Conservation (phyloP, 2,888 invertebrate species). For the Cosmia pyralina region DNA sequence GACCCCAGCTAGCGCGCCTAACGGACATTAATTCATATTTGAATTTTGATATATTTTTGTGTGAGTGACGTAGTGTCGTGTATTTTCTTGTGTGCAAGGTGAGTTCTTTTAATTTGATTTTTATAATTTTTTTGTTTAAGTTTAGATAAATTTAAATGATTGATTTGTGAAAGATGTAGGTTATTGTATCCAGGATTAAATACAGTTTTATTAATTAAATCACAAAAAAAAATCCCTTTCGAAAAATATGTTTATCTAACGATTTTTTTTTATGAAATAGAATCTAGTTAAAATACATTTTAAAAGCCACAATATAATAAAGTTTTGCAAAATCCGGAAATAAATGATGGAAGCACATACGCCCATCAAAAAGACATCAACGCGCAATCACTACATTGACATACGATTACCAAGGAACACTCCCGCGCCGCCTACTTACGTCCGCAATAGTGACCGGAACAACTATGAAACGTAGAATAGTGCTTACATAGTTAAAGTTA, state of each 20-base stretch:
- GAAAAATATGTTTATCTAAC: not conserved
- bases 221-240: not conserved
- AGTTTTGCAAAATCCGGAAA: not conserved
- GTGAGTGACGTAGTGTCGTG: constrained; percentile 84
- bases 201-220: not conserved
- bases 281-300: not conserved
- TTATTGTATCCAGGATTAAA: not conserved
- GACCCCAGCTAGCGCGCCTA: constrained; percentile 79
- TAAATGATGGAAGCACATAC: constrained; percentile 2
- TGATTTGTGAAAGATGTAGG: not conserved
- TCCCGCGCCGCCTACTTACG: not conserved
- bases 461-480: constrained; percentile 7
- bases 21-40: constrained; percentile 62
- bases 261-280: not conserved
- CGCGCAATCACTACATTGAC: constrained; percentile 62
- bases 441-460: constrained; percentile 42
- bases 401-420: constrained; percentile 14
- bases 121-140: not conserved
- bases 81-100: constrained; percentile 82
- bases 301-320: not conserved
- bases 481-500: not conserved
- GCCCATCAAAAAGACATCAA: constrained; percentile 82
- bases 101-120: constrained; percentile 67
- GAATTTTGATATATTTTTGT: constrained; percentile 66
- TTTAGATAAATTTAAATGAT: not conserved